A percentile compares a stretch with the other conserved stretches of the same genome.
phyloP scores from a whole-genome alignment of 2,888 invertebrate species.

The Drosophila histrio region DNA sequence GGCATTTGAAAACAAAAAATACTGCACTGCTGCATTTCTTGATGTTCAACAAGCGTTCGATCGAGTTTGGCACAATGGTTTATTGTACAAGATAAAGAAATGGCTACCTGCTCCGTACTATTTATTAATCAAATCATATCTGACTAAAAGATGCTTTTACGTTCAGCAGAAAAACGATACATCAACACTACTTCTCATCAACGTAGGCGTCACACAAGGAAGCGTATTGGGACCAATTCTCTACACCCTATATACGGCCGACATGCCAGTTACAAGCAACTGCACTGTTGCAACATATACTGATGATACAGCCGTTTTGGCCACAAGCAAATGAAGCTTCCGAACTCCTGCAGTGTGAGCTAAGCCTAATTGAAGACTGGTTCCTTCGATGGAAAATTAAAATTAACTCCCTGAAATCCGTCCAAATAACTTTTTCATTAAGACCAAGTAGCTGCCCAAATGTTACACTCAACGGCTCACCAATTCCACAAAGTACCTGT shows the following conservation, averaged over 20 bases:
- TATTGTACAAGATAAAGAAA: slow-evolving; percentile 11
- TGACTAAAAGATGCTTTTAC: background rate
- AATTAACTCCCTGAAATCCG: background rate
- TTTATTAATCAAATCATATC: slow-evolving; percentile 5
- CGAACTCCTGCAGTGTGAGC: background rate
- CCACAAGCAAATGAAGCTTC: slow-evolving; percentile 2
- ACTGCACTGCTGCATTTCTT: slow-evolving; percentile 4
- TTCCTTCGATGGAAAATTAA: background rate
- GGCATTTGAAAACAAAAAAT: slow-evolving; percentile 7
- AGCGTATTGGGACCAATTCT: background rate
- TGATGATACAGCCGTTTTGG: slow-evolving; percentile 10
- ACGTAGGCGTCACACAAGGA: background rate
- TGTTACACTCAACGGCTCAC: slow-evolving; percentile 1
- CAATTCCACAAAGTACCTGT: slow-evolving; percentile 8
- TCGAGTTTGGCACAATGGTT: no score
- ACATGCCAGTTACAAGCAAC: slow-evolving; percentile 2
- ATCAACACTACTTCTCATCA: background rate
- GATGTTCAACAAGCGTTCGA: slow-evolving; percentile 19
- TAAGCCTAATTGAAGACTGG: background rate
- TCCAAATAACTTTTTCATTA: slow-evolving; percentile 2
- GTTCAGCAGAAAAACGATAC: slow-evolving; percentile 7
- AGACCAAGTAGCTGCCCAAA: slow-evolving; percentile 3
- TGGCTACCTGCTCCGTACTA: background rate
- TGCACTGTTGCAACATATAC: slow-evolving; percentile 5
- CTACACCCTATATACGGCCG: slow-evolving; percentile 7